Evolutionary conservation across 2,113 vertebrate genomes (phyloP), one percentile per base, ranked within the genome.

Genomic region (Orthonyx spaldingii): DNA sequence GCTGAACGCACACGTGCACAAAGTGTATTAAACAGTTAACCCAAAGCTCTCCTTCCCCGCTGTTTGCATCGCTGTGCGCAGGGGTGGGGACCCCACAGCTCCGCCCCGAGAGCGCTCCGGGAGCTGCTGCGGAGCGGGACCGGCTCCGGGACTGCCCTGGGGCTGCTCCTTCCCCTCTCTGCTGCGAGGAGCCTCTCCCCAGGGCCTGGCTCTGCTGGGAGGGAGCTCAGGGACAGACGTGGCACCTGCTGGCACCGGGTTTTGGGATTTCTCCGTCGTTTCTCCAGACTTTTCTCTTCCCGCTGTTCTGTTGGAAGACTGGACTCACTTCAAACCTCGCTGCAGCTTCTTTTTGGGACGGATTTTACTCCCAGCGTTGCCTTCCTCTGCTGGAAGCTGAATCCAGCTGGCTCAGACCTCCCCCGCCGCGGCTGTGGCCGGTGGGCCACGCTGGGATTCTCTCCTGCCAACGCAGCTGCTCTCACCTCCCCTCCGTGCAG

Each of bases 1-100:
- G 96, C 97, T 98, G 97, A 95, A 97, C 97, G 95, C 96, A 97
- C 96, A 97, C 46, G 90, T 95, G 93, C 97, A 98, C 97, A 98
- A 98, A 96, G 93, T 90, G 95, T 97, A 97, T 96, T 97, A 96
- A 94, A 96, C 94, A 97, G 92, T 97, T 97, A 96, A 95, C 77
- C 98, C 98, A 97, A 97, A 98, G 97, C 79, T 95, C 96, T 92
- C 12, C 72, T 79, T 87, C 91, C 91, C 87, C 82, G 63, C 91
- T 92, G 93, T 95, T 96, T 96, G 95, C 96, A 95, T 22, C 57
- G 57, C 22, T 80, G 74, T 70, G 89, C 55, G 13, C 74, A 39
- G 94, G 68, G 46, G 8, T 0, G 3, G 68, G 70, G 79, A 16
- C 37, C 44, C 5, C 7, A 39, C n/a, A n/a, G n/a, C n/a, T n/a